A percentile compares a stretch with the other conserved stretches of the same genome.
phyloP scores from a whole-genome alignment of 2,888 invertebrate genomes.

The Erebia ligea region DNA sequence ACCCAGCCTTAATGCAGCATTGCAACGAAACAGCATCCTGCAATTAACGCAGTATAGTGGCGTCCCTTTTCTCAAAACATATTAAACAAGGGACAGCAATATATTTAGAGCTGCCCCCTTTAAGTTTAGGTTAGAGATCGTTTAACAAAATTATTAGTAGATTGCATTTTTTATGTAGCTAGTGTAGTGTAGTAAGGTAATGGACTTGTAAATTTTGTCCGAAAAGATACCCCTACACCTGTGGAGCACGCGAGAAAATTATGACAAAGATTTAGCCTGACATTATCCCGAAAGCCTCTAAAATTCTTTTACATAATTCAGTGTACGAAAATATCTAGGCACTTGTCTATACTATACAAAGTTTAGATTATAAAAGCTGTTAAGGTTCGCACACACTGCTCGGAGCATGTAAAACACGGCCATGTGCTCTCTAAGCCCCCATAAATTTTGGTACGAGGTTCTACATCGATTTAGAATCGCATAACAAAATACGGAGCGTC shows the following conservation, averaged over 20 bases:
- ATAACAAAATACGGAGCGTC: slow-evolving; percentile 26
- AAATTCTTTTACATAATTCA: neutral
- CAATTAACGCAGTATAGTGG: no score
- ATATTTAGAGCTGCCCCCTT: no score
- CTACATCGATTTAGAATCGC: slow-evolving; percentile 28
- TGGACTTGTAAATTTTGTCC: neutral
- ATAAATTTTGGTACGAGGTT: slow-evolving; percentile 27
- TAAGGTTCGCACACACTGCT: slow-evolving; percentile 51
- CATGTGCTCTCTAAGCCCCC: slow-evolving; percentile 25
- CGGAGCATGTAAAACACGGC: slow-evolving; percentile 34
- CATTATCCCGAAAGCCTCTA: no score
- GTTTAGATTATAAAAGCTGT: slow-evolving; percentile 51
- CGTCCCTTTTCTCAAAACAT: no score
- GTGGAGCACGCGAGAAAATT: neutral
- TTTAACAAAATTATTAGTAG: neutral
- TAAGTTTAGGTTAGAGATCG: no score
- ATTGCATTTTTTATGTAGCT: neutral
- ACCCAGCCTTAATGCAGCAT: no score
- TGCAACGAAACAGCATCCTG: no score
- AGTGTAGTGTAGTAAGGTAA: neutral
- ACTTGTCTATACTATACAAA: neutral
- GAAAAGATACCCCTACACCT: neutral
- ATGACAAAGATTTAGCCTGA: neutral
- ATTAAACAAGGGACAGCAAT: no score
- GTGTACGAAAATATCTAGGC: neutral